Percentiles rank a stretch among this genome's conserved stretches.
Evolutionary conservation across 2,113 vertebrate species (phyloP).

Genomic region (Xenotilapia leptura): DNA sequence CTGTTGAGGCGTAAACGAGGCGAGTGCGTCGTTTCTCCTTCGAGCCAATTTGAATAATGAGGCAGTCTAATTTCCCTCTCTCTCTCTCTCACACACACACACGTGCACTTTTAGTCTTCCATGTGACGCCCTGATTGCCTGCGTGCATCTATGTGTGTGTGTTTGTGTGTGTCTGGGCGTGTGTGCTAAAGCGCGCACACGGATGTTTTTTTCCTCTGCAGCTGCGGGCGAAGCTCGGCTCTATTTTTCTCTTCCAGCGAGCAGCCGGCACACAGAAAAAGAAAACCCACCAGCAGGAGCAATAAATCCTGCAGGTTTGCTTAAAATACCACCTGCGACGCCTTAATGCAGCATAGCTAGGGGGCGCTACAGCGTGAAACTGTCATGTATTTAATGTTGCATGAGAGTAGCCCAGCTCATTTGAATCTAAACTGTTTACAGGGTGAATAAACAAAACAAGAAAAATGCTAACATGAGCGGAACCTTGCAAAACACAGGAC

Average conservation of each 20-base stretch:
- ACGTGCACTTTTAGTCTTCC: not conserved
- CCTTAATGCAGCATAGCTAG: not conserved
- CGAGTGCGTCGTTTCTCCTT: slow-evolving; percentile 24
- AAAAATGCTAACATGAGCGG: not conserved
- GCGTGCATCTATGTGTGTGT: not conserved
- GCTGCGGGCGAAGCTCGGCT: not conserved
- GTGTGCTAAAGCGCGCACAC: slow-evolving; percentile 4
- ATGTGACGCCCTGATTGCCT: slow-evolving; percentile 18
- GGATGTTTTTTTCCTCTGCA: slow-evolving; percentile 10
- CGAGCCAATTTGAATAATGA: slow-evolving; percentile 60
- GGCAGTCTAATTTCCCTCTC: slow-evolving; percentile 34
- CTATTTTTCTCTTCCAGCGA: not conserved
- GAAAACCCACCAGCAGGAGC: not conserved
- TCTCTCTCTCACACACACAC: not conserved
- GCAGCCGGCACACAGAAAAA: not conserved
- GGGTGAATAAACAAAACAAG: not conserved
- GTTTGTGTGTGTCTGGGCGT: not conserved
- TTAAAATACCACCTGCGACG: not conserved
- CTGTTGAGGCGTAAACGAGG: slow-evolving; percentile 16
- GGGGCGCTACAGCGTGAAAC: not conserved
- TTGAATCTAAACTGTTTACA: not conserved
- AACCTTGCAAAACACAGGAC: not conserved
- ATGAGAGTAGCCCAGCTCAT: not conserved
- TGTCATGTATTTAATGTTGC: not conserved
- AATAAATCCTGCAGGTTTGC: not conserved